Base-by-base conservation (phyloP, 1,140 invertebrate species). In the Orius laevigatus region DNA sequence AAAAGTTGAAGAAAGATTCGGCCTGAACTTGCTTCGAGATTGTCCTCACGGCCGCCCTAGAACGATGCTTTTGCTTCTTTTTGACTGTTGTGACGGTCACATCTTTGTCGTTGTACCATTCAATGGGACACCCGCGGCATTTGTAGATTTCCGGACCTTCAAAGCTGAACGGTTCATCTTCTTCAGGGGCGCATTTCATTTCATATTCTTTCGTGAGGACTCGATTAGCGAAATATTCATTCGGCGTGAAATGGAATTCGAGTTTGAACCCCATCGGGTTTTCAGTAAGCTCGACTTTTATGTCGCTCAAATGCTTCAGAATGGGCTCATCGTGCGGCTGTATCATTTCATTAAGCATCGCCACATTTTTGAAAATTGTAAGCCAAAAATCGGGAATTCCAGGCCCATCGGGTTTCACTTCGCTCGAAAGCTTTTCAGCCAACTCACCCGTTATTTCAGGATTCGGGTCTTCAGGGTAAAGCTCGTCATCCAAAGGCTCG, bases 1-100 rank as follows among this genome's bases (percentile, higher is more conserved):
- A 99, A 74, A 98, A 99, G 66, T 98, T 97, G 71, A 99, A 99
- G 71, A 99, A 99, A 0, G 93, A 98, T 63, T 88, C 84, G 44
- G 82, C 84, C 56, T 81, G 84, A 47, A 96, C 86, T 49, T 84
- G 87, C 73, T 97, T 97, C 9, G 86, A 91, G 42, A 98, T 79
- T 18, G 87, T 93, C 59, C 92, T 78, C 52, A 89, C 82, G 4
- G 84, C 81, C 49, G 90, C 92, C 52, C 84, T 75, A 2, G 85
- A 83, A 73, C 96, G 97, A 65, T 98, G 93, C 64, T 97, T 98
- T 66, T 98, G 93, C 66, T 93, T 96, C 72, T 98, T 98, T 64
- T 93, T 92, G 31, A 98, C 82, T 8, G 82, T 85, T 69, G 96
- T 97, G 2, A 95, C 75, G 1, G 94, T 98, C 9, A 97, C 80